Evolutionary conservation across 2,797 vertebrate species (phyloP), one percentile per base, ranked within the genome.

Genomic region (Hemitrygon akajei): DNA sequence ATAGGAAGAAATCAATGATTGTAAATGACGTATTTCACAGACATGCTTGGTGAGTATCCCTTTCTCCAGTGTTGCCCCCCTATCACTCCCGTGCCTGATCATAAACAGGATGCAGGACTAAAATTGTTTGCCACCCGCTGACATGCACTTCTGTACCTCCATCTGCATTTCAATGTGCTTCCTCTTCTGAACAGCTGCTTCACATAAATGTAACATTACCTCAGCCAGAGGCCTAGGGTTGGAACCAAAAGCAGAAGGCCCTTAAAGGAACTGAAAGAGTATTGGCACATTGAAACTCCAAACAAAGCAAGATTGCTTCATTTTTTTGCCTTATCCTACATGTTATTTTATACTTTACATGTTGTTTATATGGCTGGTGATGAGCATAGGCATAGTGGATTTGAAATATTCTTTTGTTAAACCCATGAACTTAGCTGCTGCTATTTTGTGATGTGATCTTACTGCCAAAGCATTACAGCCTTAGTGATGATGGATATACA

Each of bases 121-220:
- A n/a, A 89, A 69, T 75, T 71, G 27, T 75, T 75, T 75, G 11
- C 91, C 92, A 92, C 94, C 80, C 94, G 40, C 76, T 94, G 79
- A 80, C 69, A 80, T 94, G 92, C 79, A 93, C 58, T 91, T 91
- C 93, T 94, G 95, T 94, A 95, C 94, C 95, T 95, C 95, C 10
- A 1, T 95, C 94, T 94, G 95, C 95, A 95, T 94, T 95, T 95
- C 95, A 95, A 94, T 94, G 0, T 93, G 94, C 94, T 94, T 95
- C 94, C 95, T 95, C 94, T 93, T 93, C 89, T 93, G 80, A 95
- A 96, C 95, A 96, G 95, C 95, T 96, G 95, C 94, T 95, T 95
- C 93, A 69, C 93, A 95, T 95, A 95, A 95, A 95, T 94, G 93
- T 0, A 76, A 93, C 91, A 93, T 76, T 93, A 93, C 91, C 71